A percentile compares a stretch with the other conserved stretches of the same genome.
These are phyloP conservation scores for Synanthedon andrenaeformis DNA, from an alignment of 2,888 invertebrate species.

Conservation along the genomic window DNA sequence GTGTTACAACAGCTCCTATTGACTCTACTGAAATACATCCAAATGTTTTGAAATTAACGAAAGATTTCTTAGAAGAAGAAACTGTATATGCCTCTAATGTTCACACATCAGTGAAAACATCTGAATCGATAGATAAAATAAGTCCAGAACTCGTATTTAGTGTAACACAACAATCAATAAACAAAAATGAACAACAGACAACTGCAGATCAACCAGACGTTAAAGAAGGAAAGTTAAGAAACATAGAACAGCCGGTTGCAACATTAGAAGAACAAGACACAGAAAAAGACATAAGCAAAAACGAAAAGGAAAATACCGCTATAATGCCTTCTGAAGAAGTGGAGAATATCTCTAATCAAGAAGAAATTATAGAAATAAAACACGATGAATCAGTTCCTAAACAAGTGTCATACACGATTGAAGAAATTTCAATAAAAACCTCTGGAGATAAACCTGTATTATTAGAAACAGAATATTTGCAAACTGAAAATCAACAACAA, in stretches of 20 bases:
- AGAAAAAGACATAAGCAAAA: not conserved
- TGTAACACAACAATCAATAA: too few species aligned
- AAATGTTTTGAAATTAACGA: not conserved
- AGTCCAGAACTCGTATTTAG: too few species aligned
- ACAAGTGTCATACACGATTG: too few species aligned
- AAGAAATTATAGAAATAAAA: not conserved
- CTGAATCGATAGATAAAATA: not conserved
- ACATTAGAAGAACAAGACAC: not conserved
- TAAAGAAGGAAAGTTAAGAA: too few species aligned
- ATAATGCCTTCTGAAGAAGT: not conserved
- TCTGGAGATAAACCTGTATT: too few species aligned
- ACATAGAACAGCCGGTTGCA: not conserved
- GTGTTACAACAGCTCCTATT: too few species aligned
- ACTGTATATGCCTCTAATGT: not conserved
- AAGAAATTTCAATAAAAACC: too few species aligned
- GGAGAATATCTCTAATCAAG: not conserved
- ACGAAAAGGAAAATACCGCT: not conserved
- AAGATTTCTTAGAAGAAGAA: not conserved
- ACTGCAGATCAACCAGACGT: too few species aligned
- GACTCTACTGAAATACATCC: too few species aligned
- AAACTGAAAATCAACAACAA: slow-evolving; percentile 1
- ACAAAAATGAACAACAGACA: too few species aligned
- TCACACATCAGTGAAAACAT: not conserved
- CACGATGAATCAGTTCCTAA: not conserved
- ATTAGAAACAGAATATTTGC: not conserved